Evolutionary conservation across 2,113 vertebrate species (phyloP), one percentile per base, ranked within the genome.

Genomic region (Empidonax traillii): DNA sequence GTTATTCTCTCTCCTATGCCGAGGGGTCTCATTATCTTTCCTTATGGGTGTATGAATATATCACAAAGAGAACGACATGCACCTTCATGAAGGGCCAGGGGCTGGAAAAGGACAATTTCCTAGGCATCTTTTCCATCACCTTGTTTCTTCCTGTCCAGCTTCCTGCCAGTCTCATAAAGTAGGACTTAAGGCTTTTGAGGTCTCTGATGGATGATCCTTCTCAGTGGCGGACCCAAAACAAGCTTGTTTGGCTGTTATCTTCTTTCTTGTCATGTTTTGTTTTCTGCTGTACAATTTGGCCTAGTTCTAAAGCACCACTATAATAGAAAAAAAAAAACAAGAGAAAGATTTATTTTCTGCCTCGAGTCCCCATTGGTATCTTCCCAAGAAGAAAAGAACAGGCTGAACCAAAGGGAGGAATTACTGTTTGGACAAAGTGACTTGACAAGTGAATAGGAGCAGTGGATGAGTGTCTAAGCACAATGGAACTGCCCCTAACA

Each of bases 321-420:
- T 6, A 53, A 51, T 3, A 74, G 52, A 28, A 68, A 85, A 85
- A 83, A 61, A 85, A 83, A 61, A 85, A 47, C 47, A 79, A 79
- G 41, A 44, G 41, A 21, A 53, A 82, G 69, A 93, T 89, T 94
- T 95, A 92, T 93, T 86, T 93, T 85, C 67, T 93, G 75, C 93
- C 75, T 83, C 35, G 78, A 91, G 47, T 58, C 78, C 69, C 71
- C 0, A 0, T 23, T 92, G 66, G 49, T 84, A 93, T 90, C 87
- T 95, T 56, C 88, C 87, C 69, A 78, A 88, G 46, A 67, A 90
- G 72, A 80, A 95, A 94, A 88, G 82, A 84, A 94, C 79, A 93
- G 73, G 14, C 69, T 93, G 94, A 96, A 96, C 87, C 82, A 74
- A 77, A 77, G 67, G 72, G 65, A 95, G 59, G 89, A 91, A 66